Percentiles rank a stretch among this genome's conserved stretches.
These are phyloP conservation scores for Bombycilla garrulus DNA, from an alignment of 2,113 vertebrate species.

Conservation along the genomic window DNA sequence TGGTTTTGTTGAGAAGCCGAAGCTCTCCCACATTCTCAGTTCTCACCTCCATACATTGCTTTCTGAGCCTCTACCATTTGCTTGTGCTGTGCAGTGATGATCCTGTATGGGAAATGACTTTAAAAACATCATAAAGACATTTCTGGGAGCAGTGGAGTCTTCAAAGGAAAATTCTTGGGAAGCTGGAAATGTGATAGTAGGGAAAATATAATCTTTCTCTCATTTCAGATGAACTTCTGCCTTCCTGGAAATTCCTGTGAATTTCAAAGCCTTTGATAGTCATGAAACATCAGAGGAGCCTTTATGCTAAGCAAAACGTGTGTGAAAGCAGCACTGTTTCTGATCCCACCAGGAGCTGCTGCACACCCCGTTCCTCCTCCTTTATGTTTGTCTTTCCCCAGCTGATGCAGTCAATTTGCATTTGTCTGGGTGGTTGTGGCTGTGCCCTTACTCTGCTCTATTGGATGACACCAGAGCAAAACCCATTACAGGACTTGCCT, in stretches of 20 bases:
- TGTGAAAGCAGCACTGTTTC: background rate
- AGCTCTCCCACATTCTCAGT: background rate
- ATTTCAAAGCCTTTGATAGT: constrained; percentile 58
- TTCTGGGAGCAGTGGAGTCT: background rate
- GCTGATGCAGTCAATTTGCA: background rate
- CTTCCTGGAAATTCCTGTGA: constrained; percentile 43
- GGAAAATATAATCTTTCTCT: constrained; percentile 32
- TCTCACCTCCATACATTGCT: background rate
- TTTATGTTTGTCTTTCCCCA: background rate
- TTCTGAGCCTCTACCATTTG: background rate
- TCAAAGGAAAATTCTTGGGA: constrained; percentile 39
- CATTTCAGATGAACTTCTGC: constrained; percentile 59
- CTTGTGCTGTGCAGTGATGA: background rate
- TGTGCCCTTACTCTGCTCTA: background rate
- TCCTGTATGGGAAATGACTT: background rate
- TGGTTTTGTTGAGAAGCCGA: background rate
- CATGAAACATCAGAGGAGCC: constrained; percentile 38
- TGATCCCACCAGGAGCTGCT: constrained; percentile 5
- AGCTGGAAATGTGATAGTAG: constrained; percentile 38
- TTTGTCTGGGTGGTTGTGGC: background rate
- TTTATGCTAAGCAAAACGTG: constrained; percentile 52
- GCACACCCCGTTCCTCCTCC: background rate
- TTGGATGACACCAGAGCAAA: background rate
- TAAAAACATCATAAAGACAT: background rate
- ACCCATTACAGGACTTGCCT: background rate